Base-by-base conservation (phyloP, 2,888 invertebrate genomes). In the Campaea margaritaria region DNA sequence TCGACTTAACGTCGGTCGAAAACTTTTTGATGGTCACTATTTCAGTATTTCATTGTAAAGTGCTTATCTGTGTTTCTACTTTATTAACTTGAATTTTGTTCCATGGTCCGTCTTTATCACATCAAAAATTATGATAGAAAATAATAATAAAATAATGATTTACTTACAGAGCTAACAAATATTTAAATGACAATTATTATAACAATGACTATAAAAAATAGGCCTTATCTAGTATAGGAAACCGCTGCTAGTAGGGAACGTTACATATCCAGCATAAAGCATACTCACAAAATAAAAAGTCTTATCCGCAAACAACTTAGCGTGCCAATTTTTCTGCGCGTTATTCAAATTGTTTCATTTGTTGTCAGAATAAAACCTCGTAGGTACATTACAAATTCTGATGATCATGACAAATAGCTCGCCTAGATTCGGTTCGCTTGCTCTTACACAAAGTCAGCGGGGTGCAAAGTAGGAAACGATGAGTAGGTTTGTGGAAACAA, bases 381-480 rank as follows among this genome's bases (percentile, higher is more conserved):
- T 10, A 9, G 11, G 13, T n/a, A 21, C n/a, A 27, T 28, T 31
- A 28, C 28, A 45, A 14, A 7, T 14, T 10, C 28, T 0, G 10
- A 21, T 27, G 5, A 16, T 45, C 27, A 5, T n/a, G 27, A 16
- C 15, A 21, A 39, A 48, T 36, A 39, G 27, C 27, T 27, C 16
- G 31, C 16, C 48, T 56, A 56, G 42, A 45, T 56, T 48, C 54
- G 50, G 55, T 62, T 58, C 34, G 56, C 55, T 62, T 58, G 53
- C 50, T 57, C 56, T 66, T 65, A 61, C 47, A 44, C 57, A 50
- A 47, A 21, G 53, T 56, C 64, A 58, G 38, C 51, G 43, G 55
- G 68, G 64, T 62, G 67, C 65, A 68, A 57, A 58, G 65, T 63
- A 65, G 67, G 68, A 69, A 62, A 64, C 67, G 67, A 65, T 64